phyloP scores from a whole-genome alignment of 2,888 invertebrate species.

The Rugalucina vietnamica region DNA sequence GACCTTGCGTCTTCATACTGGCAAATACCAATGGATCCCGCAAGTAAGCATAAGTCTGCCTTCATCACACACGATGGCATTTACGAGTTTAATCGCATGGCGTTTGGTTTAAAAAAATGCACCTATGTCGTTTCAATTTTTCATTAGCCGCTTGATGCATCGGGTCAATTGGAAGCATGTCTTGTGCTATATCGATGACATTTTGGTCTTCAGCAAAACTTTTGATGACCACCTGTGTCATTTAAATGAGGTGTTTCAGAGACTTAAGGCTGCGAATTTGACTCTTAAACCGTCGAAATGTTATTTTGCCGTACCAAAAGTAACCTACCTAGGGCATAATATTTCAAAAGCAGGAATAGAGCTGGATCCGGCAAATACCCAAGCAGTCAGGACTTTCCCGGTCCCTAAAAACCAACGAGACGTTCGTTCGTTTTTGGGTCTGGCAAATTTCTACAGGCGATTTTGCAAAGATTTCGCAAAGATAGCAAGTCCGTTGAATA shows the following conservation, averaged over 20 bases:
- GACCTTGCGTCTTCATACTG: slow-evolving; percentile 44
- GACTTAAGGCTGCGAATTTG: slow-evolving; percentile 47
- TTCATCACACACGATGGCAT: slow-evolving; percentile 55
- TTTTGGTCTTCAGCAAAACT: slow-evolving; percentile 50
- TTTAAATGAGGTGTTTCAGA: slow-evolving; percentile 48
- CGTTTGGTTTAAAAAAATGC: slow-evolving; percentile 64
- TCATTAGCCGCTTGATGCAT: slow-evolving; percentile 51
- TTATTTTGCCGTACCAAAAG: slow-evolving; percentile 43
- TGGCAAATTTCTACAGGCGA: slow-evolving; percentile 53
- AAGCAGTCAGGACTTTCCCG: slow-evolving; percentile 15
- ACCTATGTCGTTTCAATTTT: slow-evolving; percentile 50
- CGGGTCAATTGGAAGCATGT: slow-evolving; percentile 59
- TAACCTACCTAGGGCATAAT: slow-evolving; percentile 18
- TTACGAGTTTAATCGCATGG: slow-evolving; percentile 52
- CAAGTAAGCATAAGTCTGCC: slow-evolving; percentile 47
- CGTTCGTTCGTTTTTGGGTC: slow-evolving; percentile 50
- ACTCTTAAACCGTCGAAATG: slow-evolving; percentile 61
- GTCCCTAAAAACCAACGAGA: not conserved
- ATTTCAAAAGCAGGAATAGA: slow-evolving; percentile 14
- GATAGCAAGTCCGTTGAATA: slow-evolving; percentile 50
- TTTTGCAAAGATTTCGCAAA: slow-evolving; percentile 51
- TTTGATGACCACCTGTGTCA: slow-evolving; percentile 56
- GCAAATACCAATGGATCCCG: slow-evolving; percentile 43
- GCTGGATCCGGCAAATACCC: not conserved
- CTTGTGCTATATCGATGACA: slow-evolving; percentile 65